Base-by-base conservation (phyloP, 2,888 invertebrate species). In the Lycaena phlaeas region DNA sequence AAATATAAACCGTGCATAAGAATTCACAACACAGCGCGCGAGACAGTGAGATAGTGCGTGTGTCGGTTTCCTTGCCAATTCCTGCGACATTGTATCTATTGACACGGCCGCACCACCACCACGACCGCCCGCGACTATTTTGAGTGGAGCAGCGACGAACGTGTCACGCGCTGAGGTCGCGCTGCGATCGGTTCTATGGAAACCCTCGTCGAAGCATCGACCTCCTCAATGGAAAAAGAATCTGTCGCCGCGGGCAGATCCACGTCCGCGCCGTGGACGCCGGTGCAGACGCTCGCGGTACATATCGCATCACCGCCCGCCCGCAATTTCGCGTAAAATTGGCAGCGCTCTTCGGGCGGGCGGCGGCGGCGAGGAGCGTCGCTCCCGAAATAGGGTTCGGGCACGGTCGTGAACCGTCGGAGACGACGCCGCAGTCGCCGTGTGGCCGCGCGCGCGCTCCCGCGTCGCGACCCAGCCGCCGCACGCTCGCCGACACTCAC, bases 241-340 rank as follows among this genome's bases (percentile, higher is more conserved):
- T 57, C 61, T 52, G 53, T 56, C 51, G 45, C 42, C 51, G 51
- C 59, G 57, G 53, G n/a, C n/a, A n/a, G n/a, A n/a, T n/a, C 55
- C 58, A 59, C 53, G 47, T 50, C 53, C 52, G 46, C 46, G 49
- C 52, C 51, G 68, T 66, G 55, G 59, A 54, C 57, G 60, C 59
- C 57, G 56, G 54, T 67, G 70, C 77, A 75, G 68, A 68, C 71
- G 76, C 61, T 64, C 60, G 63, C 66, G 57, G 68, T 68, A 77
- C 77, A 79, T 77, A 79, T 81, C 82, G 81, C 81, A 78, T 81
- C 82, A 78, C 79, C 79, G 82, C 82, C 82, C 79, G 81, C 82
- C 82, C 81, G 82, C 78, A 81, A 81, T 81, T 81, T 81, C 75
- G 81, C 82, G 82, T 82, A 79, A 82, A 82, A 82, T 82, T 82